Evolutionary conservation across 2,797 vertebrate species (phyloP).

Genomic region (Pteropus rufus): DNA sequence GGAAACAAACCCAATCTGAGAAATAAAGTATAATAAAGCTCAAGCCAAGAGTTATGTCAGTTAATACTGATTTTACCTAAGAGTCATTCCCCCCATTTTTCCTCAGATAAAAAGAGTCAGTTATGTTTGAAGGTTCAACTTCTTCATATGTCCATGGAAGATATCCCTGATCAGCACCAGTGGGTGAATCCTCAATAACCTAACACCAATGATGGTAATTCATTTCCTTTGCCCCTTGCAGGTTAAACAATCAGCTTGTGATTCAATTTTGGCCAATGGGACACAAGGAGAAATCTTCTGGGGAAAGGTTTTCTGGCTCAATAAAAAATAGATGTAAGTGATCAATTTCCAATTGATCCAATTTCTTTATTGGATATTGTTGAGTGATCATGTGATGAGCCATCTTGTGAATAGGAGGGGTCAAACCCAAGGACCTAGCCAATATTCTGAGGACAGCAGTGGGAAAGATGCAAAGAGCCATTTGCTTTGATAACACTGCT

Average conservation of each 20-base stretch:
- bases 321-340: neutral
- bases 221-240: neutral
- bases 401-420: neutral
- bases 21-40: constrained; percentile 31
- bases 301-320: neutral
- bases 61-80: neutral
- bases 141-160: neutral
- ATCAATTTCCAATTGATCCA: neutral
- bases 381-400: neutral
- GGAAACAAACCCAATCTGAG: neutral
- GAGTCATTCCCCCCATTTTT: neutral
- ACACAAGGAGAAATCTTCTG: neutral
- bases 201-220: neutral
- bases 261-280: neutral
- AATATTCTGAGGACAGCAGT: neutral
- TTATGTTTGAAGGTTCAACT: neutral
- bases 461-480: neutral
- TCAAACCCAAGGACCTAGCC: neutral
- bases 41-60: neutral
- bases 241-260: neutral
- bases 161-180: neutral
- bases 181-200: neutral
- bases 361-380: neutral
- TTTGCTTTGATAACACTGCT: neutral
- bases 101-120: neutral